Evolutionary conservation across 2,797 vertebrate genomes (phyloP).

Genomic region (Mormyrus hasselquistii): DNA sequence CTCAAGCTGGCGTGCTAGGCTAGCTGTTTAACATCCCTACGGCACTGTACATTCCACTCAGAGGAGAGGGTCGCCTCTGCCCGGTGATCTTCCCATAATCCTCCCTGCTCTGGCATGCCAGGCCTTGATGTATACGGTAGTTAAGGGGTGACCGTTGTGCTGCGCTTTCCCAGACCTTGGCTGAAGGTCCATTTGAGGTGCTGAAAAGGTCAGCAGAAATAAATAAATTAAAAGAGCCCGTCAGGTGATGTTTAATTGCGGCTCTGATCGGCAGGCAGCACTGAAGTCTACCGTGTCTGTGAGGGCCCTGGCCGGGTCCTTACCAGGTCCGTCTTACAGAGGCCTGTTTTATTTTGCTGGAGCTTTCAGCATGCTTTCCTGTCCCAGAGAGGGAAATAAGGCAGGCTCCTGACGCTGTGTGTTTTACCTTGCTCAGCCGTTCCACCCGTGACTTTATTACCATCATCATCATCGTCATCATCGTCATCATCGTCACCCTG

Average conservation of each 20-base stretch:
- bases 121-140: not conserved
- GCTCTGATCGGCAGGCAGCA: conserved; percentile 20
- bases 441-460: conserved; percentile 33
- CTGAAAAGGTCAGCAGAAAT: not conserved
- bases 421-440: conserved; percentile 17
- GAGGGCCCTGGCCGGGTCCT: not conserved
- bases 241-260: conserved; percentile 43
- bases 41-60: not conserved
- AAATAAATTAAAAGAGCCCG: conserved; percentile 30
- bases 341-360: not conserved
- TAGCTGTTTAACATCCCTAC: not conserved
- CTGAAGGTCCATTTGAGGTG: not conserved
- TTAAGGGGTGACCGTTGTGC: not conserved
- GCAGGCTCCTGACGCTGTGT: conserved; percentile 20
- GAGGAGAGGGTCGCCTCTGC: not conserved
- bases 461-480: conserved; percentile 60
- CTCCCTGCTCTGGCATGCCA: not conserved
- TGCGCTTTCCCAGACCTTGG: not conserved
- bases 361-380: conserved; percentile 20
- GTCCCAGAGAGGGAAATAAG: conserved; percentile 32
- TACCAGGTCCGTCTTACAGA: not conserved
- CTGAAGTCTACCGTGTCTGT: conserved; percentile 14
- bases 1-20: not conserved
- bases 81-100: not conserved
- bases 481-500: conserved; percentile 62